Conservation (phyloP, 2,797 vertebrate genomes). For the Neoniphon sammara region DNA sequence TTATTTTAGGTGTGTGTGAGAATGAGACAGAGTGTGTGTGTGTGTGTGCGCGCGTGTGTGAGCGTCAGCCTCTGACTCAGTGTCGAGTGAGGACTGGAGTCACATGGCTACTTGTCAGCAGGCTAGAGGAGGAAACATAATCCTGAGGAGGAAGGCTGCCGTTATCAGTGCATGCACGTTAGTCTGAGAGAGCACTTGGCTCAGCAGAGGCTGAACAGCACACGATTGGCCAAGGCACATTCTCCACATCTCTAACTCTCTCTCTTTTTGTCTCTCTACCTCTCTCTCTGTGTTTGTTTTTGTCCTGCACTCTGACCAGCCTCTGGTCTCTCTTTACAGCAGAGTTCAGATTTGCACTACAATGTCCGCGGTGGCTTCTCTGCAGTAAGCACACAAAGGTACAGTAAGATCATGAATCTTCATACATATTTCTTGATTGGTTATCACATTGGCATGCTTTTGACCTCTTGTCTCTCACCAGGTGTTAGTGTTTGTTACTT, state of each 20-base stretch:
- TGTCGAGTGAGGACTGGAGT: slow-evolving; percentile 78
- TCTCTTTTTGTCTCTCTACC: slow-evolving; percentile 18
- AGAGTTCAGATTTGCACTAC: slow-evolving; percentile 80
- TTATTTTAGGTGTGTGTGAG: neutral
- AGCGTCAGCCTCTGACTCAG: slow-evolving; percentile 77
- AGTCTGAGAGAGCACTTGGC: slow-evolving; percentile 52
- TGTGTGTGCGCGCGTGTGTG: slow-evolving; percentile 33
- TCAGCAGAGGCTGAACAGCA: slow-evolving; percentile 31
- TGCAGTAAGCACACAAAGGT: slow-evolving; percentile 84
- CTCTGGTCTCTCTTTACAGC: slow-evolving; percentile 67
- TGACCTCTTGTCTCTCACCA: neutral
- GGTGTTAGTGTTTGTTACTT: neutral
- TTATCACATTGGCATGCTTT: slow-evolving; percentile 2
- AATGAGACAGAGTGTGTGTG: slow-evolving; percentile 3
- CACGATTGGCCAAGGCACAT: slow-evolving; percentile 8
- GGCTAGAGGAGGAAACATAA: slow-evolving; percentile 83
- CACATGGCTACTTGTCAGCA: slow-evolving; percentile 85
- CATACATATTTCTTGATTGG: neutral
- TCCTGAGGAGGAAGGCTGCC: slow-evolving; percentile 78
- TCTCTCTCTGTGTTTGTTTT: slow-evolving; percentile 62
- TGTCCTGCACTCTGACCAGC: slow-evolving; percentile 72
- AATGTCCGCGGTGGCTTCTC: slow-evolving; percentile 82
- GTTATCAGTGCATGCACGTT: slow-evolving; percentile 73
- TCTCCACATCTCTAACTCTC: slow-evolving; percentile 62
- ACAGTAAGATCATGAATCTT: slow-evolving; percentile 41